Evolutionary conservation across 2,113 vertebrate species (phyloP).

Genomic region (Cephalophus harveyi): DNA sequence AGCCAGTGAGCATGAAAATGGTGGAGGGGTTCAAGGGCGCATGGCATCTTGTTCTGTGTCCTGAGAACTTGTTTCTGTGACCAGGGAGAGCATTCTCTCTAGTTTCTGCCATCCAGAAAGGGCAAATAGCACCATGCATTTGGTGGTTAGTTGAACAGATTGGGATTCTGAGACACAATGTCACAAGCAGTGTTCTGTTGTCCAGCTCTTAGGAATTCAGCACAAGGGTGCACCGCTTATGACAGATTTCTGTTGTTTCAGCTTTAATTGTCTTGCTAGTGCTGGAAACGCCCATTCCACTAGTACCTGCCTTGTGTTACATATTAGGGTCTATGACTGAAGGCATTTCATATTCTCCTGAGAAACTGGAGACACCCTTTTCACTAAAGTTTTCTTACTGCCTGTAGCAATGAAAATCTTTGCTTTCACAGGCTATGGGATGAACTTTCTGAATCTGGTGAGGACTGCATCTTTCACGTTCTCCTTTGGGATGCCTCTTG

Average conservation of each 20-base stretch:
- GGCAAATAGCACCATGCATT: neutral
- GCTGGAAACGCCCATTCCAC: neutral
- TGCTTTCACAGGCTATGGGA: neutral
- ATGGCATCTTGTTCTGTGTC: neutral
- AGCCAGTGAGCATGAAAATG: neutral
- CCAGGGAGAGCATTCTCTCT: neutral
- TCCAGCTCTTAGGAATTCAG: neutral
- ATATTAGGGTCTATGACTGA: neutral
- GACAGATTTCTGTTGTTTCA: neutral
- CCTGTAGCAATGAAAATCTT: neutral
- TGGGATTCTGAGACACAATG: neutral
- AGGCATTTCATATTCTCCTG: neutral
- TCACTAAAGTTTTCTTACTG: neutral
- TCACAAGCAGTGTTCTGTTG: neutral
- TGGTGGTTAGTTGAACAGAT: neutral
- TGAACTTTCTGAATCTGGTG: neutral
- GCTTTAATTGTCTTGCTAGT: neutral
- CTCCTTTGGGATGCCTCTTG: neutral
- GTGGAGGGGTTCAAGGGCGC: neutral
- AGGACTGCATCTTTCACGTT: neutral
- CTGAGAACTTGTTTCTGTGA: neutral
- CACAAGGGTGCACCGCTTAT: accelerated
- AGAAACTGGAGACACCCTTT: neutral
- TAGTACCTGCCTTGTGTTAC: neutral
- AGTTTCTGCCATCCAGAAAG: neutral